Percentiles rank a stretch among this genome's conserved stretches.
phyloP scores from a whole-genome alignment of 2,888 invertebrate genomes.

The Steinernema hermaphroditum region DNA sequence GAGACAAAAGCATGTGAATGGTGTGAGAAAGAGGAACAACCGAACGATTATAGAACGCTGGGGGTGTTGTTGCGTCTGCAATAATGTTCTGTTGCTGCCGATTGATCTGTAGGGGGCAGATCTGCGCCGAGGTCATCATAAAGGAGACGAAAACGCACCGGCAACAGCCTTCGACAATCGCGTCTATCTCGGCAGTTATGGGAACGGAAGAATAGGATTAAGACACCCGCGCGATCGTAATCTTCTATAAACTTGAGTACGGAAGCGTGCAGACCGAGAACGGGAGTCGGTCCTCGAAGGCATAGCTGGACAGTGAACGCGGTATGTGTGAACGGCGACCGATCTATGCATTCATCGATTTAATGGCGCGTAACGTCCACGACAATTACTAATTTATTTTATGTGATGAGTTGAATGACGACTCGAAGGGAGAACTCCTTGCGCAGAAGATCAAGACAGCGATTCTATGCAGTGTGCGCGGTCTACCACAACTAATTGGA shows the following conservation, averaged over 20 bases:
- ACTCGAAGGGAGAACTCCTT: background rate
- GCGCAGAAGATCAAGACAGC: background rate
- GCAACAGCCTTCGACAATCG: slow-evolving; percentile 12
- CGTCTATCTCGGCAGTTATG: slow-evolving; percentile 3
- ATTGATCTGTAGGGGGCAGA: slow-evolving; percentile 28
- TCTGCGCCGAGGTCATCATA: slow-evolving; percentile 31
- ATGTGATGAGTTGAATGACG: slow-evolving; percentile 19
- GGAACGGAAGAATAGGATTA: slow-evolving; percentile 29
- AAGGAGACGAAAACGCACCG: slow-evolving; percentile 15
- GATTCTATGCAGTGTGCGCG: slow-evolving; percentile 1
- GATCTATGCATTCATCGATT: slow-evolving; percentile 20
- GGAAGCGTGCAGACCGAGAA: background rate
- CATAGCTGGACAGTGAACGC: background rate
- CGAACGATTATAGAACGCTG: slow-evolving; percentile 2
- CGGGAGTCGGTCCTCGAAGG: background rate
- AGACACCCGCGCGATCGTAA: slow-evolving; percentile 14
- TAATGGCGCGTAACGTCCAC: slow-evolving; percentile 23
- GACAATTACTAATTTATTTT: slow-evolving; percentile 31
- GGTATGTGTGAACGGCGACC: background rate
- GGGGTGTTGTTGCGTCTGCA: slow-evolving; percentile 21
- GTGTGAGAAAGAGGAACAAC: slow-evolving; percentile 10
- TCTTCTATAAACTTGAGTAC: slow-evolving; percentile 10
- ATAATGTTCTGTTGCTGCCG: slow-evolving; percentile 24
- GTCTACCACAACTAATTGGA: slow-evolving; percentile 4
- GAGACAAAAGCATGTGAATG: slow-evolving; percentile 23